Percentiles rank a stretch among this genome's conserved stretches.
Evolutionary conservation across 2,797 vertebrate species (phyloP).

Genomic region (Acanthurus leucopareius): DNA sequence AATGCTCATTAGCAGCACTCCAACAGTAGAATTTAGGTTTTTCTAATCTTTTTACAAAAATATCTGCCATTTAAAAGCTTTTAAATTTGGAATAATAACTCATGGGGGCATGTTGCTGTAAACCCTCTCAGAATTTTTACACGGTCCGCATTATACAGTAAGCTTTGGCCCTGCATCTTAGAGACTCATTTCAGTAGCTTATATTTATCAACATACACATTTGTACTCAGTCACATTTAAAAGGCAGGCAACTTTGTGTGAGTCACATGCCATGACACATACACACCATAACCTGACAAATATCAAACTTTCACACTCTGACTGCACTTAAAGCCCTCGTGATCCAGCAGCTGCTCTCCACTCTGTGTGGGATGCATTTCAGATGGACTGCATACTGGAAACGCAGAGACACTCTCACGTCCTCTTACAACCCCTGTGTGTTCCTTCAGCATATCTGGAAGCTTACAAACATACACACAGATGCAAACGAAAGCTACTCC

Average conservation of each 20-base stretch:
- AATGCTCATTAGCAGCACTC: neutral
- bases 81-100: neutral
- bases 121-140: neutral
- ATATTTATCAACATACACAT: neutral
- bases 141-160: too few relatives aligned
- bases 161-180: neutral
- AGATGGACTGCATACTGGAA: slow-evolving; percentile 47
- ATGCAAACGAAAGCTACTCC: slow-evolving; percentile 5
- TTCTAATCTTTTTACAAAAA: too few relatives aligned
- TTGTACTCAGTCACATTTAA: neutral
- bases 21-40: too few relatives aligned
- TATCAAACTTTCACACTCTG: slow-evolving; percentile 54
- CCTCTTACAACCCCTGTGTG: slow-evolving; percentile 11
- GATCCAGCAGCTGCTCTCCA: slow-evolving; percentile 64
- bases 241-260: neutral
- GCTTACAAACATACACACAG: neutral
- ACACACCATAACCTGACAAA: slow-evolving; percentile 37
- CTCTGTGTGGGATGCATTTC: slow-evolving; percentile 43
- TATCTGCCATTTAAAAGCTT: neutral
- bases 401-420: slow-evolving; percentile 11
- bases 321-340: slow-evolving; percentile 27
- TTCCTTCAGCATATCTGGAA: slow-evolving; percentile 1
- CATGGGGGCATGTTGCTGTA: neutral
- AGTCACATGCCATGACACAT: slow-evolving; percentile 5
- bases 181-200: neutral